Conservation (phyloP, 2,888 invertebrate genomes). For the Branchellion lobata region DNA sequence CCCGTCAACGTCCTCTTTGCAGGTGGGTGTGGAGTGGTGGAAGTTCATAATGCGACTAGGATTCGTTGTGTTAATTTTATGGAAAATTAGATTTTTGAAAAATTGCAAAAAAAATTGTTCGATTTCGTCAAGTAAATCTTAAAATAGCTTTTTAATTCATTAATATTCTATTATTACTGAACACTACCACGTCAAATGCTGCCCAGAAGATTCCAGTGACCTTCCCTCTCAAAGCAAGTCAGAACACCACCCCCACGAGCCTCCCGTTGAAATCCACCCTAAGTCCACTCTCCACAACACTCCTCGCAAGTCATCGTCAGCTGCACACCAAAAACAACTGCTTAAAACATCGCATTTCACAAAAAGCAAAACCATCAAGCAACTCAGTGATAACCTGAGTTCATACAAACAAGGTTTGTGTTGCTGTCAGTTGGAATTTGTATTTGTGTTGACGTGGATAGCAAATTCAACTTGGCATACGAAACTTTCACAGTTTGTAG, state of each 20-base stretch:
- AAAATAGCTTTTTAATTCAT: too few relatives aligned
- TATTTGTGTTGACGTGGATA: not conserved
- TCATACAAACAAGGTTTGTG: not conserved
- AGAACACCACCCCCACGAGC: not conserved
- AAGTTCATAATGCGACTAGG: not conserved
- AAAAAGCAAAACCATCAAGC: conserved; percentile 33
- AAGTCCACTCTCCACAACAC: not conserved
- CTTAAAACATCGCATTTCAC: not conserved
- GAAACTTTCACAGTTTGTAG: too few relatives aligned
- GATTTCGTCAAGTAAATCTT: too few relatives aligned
- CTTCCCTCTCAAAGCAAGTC: too few relatives aligned
- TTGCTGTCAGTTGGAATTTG: not conserved
- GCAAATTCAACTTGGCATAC: too few relatives aligned
- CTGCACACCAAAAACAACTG: not conserved
- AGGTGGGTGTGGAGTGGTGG: not conserved
- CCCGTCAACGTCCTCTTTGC: conserved; percentile 12
- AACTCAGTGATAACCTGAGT: conserved; percentile 37
- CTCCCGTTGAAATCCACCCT: too few relatives aligned
- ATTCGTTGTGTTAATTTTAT: too few relatives aligned
- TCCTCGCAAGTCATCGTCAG: not conserved
- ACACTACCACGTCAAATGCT: not conserved
- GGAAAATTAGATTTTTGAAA: too few relatives aligned
- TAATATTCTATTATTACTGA: too few relatives aligned
- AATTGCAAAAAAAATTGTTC: too few relatives aligned
- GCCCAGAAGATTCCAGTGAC: too few relatives aligned